Base-by-base conservation (phyloP, 2,888 invertebrate species). In the Chrysolina oricalcia region DNA sequence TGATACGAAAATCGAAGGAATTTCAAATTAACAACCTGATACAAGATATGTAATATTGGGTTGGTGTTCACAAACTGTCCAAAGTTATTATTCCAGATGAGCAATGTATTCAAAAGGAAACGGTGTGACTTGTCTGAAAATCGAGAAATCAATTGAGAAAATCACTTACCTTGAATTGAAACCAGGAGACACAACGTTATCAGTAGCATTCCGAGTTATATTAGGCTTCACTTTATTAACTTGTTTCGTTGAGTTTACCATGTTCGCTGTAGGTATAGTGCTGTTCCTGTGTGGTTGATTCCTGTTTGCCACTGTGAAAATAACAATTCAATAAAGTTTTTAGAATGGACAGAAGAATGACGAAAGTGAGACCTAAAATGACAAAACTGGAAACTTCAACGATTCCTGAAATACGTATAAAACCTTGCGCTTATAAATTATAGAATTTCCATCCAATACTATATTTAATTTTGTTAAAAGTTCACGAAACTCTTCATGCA, bases 141-240 rank as follows among this genome's bases (percentile, higher is more conserved):
- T 11, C 53, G 17, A 10, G 4, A 17, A 10, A 4, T 53, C 17
- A 19, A 9, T 2, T 9, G 21, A 9, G 3, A 43, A 43, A 21
- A 17, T 21, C 53, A 13, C 53, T 81, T 87, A 88, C 92, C 91
- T 91, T 85, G 93, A 92, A 88, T 93, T 93, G 88, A 93, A 93
- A 79, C 91, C 91, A 80, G 93, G 93, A 80, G 93, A 92, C 10
- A 90, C 92, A 88, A 93, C 91, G 89, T 93, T 94, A 84, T 96
- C 96, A 50, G 93, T 92, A 69, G 93, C 91, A 75, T 92, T 92
- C 88, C 96, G 92, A 87, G 94, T 96, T 76, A 96, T 95, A 85
- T 94, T 96, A 63, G 96, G 96, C 88, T 96, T 96, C 85, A 96
- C 96, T 89, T 96, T 96, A 90, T 96, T 96, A 87, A 96, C 95